Base-by-base conservation (phyloP, 2,888 invertebrate genomes). In the Tipula unca region DNA sequence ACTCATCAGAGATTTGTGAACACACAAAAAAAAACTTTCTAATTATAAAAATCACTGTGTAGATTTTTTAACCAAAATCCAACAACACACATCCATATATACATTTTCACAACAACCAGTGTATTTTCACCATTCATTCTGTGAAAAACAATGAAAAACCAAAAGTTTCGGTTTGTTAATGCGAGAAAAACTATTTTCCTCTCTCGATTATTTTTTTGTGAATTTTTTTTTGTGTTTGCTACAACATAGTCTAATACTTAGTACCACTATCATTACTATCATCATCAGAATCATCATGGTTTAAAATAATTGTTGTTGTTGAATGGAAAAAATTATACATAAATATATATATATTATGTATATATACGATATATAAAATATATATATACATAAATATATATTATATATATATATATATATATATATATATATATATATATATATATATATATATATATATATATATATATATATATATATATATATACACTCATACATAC, bases 21-120 rank as follows among this genome's bases (percentile, higher is more conserved):
- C 48, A 48, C 8, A 48, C 1, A 48, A 48, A 48, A 48, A 69
- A 69, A 69, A 69, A 69, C 25, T 69, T 69, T 69, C 69, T 69
- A 69, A 69, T 69, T 69, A 69, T 69, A 69, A 69, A 69, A 69
- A 69, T 69, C 69, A 69, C 69, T 69, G 69, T 69, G 69, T 69
- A 25, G 69, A 69, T 20, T 69, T 69, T 69, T 69, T 69, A 69
- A 69, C 69, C 69, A 69, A 69, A 69, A 69, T 25, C 69, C 69
- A 69, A 69, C 69, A 69, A 69, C 69, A 48, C 48, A 48, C n/a
- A 48, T 48, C n/a, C n/a, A n/a, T n/a, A n/a, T 48, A 17, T 48
- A 25, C 10, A 69, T 69, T 69, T 69, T 69, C 69, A 69, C 25
- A 69, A 69, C 69, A 69, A 25, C 69, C 69, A 69, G 25, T 69